Evolutionary conservation across 2,113 vertebrate species (phyloP).

Genomic region (Ranitomeya variabilis): DNA sequence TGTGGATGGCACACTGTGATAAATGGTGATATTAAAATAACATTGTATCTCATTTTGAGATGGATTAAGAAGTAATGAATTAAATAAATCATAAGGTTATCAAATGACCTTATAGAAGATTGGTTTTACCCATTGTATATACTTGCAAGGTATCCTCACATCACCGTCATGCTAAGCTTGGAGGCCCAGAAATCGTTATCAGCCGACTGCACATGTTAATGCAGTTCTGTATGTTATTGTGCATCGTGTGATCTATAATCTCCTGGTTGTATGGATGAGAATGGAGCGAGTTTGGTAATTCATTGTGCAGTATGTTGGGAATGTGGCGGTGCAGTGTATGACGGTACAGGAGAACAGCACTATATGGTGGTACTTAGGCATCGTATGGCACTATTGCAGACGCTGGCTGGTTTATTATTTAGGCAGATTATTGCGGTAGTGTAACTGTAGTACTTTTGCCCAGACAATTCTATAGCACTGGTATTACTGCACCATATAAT

Average conservation of each 20-base stretch:
- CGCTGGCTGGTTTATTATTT: too few species aligned
- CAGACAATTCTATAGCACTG: too few species aligned
- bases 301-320: not conserved
- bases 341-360: too few species aligned
- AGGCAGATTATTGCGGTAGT: too few species aligned
- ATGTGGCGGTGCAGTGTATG: not conserved
- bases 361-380: too few species aligned
- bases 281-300: not conserved
- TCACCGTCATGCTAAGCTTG: conserved; percentile 3
- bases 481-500: too few species aligned
- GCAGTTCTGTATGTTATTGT: conserved; percentile 1
- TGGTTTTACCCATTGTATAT: not conserved
- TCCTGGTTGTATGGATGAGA: not conserved
- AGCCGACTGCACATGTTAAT: conserved; percentile 15
- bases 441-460: too few species aligned
- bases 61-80: conserved; percentile 19
- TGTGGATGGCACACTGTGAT: not conserved
- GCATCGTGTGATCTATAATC: not conserved
- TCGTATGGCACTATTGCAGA: too few species aligned
- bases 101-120: conserved; percentile 28
- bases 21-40: conserved; percentile 4
- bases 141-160: conserved; percentile 14
- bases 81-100: conserved; percentile 17
- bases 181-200: conserved; percentile 8
- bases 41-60: not conserved